Evolutionary conservation across 2,797 vertebrate genomes (phyloP), one percentile per base, ranked within the genome.

Genomic region (Acanthiza pusilla): DNA sequence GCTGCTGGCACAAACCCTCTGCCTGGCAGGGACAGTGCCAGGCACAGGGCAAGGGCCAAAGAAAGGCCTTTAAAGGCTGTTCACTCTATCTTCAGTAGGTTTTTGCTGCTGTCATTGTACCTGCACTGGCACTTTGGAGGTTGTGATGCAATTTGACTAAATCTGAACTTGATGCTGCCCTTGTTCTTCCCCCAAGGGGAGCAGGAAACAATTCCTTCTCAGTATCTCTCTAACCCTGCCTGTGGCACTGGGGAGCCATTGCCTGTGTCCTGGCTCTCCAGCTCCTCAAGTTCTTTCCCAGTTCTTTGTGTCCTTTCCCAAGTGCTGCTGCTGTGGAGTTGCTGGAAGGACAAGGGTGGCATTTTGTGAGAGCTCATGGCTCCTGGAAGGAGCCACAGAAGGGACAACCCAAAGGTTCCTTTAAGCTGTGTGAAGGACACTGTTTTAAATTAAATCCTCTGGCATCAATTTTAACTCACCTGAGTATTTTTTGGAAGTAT

Each of bases 121-220:
- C 0, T 1, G 23, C 1, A 0, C 11, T 32, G 50, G 58, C 25
- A 14, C 2, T 0, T 7, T 40, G 48, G 47, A 58, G 50, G 38
- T 7, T 9, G 9, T 18, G 42, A 14, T 0, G 0, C 1, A 40
- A 8, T 57, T 34, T 45, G 50, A 29, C 38, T 68, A 2, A 67
- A 47, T 22, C 15, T 30, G 67, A 36, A 10, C 2, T 5, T 27
- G 4, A 0, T 16, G 67, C 75, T 89, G 74, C 34, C 32, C 34
- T 62, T 19, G 65, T 11, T 43, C 48, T 25, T 47, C 32, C 42
- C 74, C 11, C 10, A 2, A 1, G 42, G 82, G 60, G 78, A 40
- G 3, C 16, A 65, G 51, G 55, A 9, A 42, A 5, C 26, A 34
- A 23, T 71, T 42, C 58, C 85, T 14, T 8, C 50, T 43, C 74